Evolutionary conservation across 2,888 invertebrate species (phyloP), one percentile per base, ranked within the genome.

Genomic region (Philereme transversata): DNA sequence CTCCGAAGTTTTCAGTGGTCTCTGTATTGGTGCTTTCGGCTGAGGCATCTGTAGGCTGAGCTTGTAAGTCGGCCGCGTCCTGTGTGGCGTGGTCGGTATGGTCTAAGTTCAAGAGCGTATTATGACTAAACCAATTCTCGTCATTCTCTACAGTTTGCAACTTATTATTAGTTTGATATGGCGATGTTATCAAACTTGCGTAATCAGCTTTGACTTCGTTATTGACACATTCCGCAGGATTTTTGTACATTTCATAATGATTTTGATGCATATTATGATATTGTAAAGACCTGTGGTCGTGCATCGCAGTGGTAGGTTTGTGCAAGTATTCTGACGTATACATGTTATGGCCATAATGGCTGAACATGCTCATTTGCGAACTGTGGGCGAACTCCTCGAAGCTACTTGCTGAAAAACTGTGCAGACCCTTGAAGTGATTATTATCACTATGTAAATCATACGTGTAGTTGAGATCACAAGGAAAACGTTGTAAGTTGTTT

Each of bases 1-100:
- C 97, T 56, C 97, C 97, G 80, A 97, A 97, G 85, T 97, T 97
- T 77, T 97, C 97, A 72, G 86, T 85, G 41, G 83, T 72, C 53
- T 91, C 91, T 22, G 77, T 64, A 46, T 72, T 72, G 66, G 78
- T 82, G 77, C 64, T 71, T 66, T 84, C 84, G 36, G 72, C 65
- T 68, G 79, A 69, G 50, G 72, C 62, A 53, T 71, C 81, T 43
- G 79, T 69, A 46, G 78, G 70, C 62, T 71, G 84, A 5, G 71
- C 68, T 67, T 69, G 82, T 46, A 74, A 58, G 45, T 86, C 86
- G 0, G 80, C 62, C 10, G 85, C 81, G 38, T 88, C 90, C 70
- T 88, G 88, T 1, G 86, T 85, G 10, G 81, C 77, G 56, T 88
- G 87, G 61, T 88, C 88, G 4, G 83, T 76, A 48, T 87, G 82